These are phyloP conservation scores for Ptychadena robeensis DNA, from an alignment of 2,797 vertebrate species.

Conservation along the genomic window DNA sequence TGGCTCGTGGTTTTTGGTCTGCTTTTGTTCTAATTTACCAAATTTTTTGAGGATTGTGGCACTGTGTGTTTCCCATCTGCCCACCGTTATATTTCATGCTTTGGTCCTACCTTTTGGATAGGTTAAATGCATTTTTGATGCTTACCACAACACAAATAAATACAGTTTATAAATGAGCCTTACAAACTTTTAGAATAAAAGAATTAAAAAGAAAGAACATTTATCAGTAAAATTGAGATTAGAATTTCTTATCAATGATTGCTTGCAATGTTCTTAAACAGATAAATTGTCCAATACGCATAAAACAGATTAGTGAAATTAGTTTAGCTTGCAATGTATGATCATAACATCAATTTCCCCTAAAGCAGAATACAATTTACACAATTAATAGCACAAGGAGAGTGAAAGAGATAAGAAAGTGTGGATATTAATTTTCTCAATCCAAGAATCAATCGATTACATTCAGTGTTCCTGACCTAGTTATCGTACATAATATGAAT, in stretches of 20 bases:
- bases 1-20: too few species aligned
- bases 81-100: too few species aligned
- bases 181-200: background rate
- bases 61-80: too few species aligned
- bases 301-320: slow-evolving; percentile 52
- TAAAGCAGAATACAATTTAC: slow-evolving; percentile 50
- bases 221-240: slow-evolving; percentile 29
- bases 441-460: slow-evolving; percentile 44
- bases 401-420: slow-evolving; percentile 40
- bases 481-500: slow-evolving; percentile 25
- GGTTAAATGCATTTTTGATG: too few species aligned
- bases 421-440: slow-evolving; percentile 29
- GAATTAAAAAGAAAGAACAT: slow-evolving; percentile 26
- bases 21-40: too few species aligned
- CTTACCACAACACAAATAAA: background rate
- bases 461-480: slow-evolving; percentile 23
- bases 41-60: too few species aligned
- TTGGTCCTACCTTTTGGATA: too few species aligned
- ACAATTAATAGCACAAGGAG: slow-evolving; percentile 43
- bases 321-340: slow-evolving; percentile 47
- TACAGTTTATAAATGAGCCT: background rate
- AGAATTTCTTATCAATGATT: slow-evolving; percentile 36
- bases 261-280: slow-evolving; percentile 27
- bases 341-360: slow-evolving; percentile 48
- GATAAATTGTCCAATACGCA: slow-evolving; percentile 34